Percentiles rank a stretch among this genome's conserved stretches.
These are phyloP conservation scores for Atlantisia rogersi DNA, from an alignment of 2,113 vertebrate species.

Conservation along the genomic window DNA sequence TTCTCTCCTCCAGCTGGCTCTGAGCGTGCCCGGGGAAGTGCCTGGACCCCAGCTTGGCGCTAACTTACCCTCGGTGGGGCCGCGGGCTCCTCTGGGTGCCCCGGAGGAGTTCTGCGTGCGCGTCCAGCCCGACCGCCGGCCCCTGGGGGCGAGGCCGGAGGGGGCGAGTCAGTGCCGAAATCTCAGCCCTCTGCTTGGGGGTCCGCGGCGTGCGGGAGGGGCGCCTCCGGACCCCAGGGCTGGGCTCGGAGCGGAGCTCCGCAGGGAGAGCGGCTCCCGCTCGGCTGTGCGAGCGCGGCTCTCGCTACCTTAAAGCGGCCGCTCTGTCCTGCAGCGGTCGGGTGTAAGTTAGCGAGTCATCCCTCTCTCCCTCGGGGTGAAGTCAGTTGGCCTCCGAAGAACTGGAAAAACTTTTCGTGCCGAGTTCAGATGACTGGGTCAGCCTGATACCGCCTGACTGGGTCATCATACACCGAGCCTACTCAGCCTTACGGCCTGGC, in stretches of 20 bases:
- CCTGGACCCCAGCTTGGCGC: neutral
- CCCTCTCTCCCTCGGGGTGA: neutral
- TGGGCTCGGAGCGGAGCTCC: neutral
- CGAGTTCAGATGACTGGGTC: neutral
- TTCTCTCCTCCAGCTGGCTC: neutral
- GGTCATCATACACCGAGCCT: neutral
- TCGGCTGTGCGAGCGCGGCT: accelerated
- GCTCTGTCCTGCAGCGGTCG: accelerated
- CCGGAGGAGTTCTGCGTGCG: neutral
- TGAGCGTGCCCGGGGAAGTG: neutral
- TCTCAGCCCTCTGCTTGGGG: neutral
- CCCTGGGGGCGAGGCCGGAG: no score
- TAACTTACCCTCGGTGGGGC: neutral
- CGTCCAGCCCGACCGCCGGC: no score
- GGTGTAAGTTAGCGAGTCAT: accelerated
- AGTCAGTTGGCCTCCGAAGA: neutral
- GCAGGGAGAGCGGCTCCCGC: accelerated
- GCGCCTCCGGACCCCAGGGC: neutral
- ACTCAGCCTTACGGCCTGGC: neutral
- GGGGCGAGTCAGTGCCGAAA: no score
- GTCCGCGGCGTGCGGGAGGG: neutral
- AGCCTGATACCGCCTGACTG: neutral
- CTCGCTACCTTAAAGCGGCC: accelerated
- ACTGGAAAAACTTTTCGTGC: neutral
- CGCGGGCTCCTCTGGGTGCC: accelerated